These are phyloP conservation scores for Peromyscus nudipes DNA, from an alignment of 2,797 vertebrate genomes.

Conservation along the genomic window DNA sequence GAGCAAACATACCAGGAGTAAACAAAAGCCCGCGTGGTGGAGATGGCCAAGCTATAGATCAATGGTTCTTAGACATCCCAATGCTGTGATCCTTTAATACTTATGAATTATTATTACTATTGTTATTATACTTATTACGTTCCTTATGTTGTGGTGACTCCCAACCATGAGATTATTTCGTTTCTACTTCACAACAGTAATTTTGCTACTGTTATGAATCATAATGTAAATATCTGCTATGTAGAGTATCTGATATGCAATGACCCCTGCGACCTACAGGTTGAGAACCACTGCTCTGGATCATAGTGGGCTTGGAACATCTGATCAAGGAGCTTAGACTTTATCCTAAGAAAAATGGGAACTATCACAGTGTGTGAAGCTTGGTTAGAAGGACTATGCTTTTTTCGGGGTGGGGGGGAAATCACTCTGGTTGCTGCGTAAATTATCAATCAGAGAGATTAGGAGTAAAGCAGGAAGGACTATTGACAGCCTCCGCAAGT, in stretches of 20 bases:
- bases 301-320: neutral
- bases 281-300: neutral
- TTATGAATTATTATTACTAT: no score
- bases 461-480: neutral
- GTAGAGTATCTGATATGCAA: neutral
- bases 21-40: neutral
- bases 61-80: neutral
- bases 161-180: no score
- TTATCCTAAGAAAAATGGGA: neutral
- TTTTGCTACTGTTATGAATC: neutral
- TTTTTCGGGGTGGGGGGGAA: neutral
- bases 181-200: neutral
- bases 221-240: neutral
- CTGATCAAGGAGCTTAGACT: neutral
- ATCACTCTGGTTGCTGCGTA: neutral
- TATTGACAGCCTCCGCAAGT: neutral
- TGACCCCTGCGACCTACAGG: neutral
- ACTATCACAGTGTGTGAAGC: neutral
- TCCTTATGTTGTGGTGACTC: no score
- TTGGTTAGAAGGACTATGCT: neutral
- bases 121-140: no score
- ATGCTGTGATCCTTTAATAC: neutral
- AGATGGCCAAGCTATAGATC: accelerated
- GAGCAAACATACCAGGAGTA: neutral
- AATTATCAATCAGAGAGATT: neutral